Conservation (phyloP, 2,888 invertebrate genomes). For the Homarus gammarus region DNA sequence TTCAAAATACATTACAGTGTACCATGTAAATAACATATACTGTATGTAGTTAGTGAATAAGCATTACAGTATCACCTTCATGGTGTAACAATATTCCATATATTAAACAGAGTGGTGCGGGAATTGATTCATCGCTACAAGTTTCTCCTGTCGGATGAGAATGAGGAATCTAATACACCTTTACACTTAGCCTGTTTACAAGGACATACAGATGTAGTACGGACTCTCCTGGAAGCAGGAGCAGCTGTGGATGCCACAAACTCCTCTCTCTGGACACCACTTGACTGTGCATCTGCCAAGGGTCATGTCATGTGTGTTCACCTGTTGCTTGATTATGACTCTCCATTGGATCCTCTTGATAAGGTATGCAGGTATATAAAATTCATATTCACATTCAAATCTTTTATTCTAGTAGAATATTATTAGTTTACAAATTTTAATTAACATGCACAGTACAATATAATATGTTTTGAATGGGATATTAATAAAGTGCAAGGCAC, state of each 20-base stretch:
- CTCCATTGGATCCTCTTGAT: slow-evolving; percentile 76
- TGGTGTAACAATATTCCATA: neutral
- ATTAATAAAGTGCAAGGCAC: too few relatives aligned
- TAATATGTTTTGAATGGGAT: too few relatives aligned
- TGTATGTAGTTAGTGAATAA: too few relatives aligned
- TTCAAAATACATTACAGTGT: too few relatives aligned
- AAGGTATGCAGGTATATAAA: slow-evolving; percentile 57
- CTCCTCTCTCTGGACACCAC: slow-evolving; percentile 79
- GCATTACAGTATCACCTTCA: too few relatives aligned
- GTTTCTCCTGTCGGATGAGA: slow-evolving; percentile 74
- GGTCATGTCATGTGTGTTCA: slow-evolving; percentile 78
- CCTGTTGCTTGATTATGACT: slow-evolving; percentile 73
- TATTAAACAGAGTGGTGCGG: slow-evolving; percentile 64
- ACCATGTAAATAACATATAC: too few relatives aligned
- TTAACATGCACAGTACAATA: too few relatives aligned
- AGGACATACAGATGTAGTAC: slow-evolving; percentile 76
- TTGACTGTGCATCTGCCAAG: slow-evolving; percentile 79
- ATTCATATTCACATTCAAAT: neutral
- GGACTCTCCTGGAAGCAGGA: slow-evolving; percentile 78
- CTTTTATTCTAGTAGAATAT: too few relatives aligned
- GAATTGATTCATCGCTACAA: slow-evolving; percentile 68
- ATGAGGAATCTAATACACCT: slow-evolving; percentile 76
- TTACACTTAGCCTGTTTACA: slow-evolving; percentile 75
- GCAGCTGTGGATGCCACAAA: slow-evolving; percentile 79
- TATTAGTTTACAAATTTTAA: too few relatives aligned